A percentile compares a stretch with the other conserved stretches of the same genome.
phyloP scores from a whole-genome alignment of 2,888 invertebrate genomes.

The Lepidocyrtinus sp. region DNA sequence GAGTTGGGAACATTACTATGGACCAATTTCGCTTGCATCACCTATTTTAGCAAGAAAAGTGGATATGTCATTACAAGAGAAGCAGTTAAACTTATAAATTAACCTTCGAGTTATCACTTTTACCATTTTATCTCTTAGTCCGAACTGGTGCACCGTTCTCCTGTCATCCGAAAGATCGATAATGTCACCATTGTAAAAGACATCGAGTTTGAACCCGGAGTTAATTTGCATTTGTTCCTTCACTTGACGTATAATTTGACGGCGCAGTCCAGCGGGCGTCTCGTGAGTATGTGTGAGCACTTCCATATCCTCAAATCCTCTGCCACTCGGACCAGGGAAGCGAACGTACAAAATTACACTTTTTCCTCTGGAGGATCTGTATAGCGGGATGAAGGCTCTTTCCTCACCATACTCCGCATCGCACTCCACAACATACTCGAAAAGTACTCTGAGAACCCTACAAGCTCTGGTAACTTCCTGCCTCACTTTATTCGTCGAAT shows the following conservation, averaged over 20 bases:
- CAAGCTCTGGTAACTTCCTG: constrained; percentile 89
- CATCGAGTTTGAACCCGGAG: constrained; percentile 87
- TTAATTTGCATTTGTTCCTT: constrained; percentile 66
- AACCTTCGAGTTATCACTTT: too few species aligned
- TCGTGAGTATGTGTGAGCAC: constrained; percentile 95
- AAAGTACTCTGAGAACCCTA: constrained; percentile 92
- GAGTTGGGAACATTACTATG: constrained; percentile 83
- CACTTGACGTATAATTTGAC: constrained; percentile 74
- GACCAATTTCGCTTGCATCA: constrained; percentile 84
- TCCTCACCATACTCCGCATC: constrained; percentile 91
- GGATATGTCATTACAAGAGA: too few species aligned
- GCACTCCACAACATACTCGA: constrained; percentile 96
- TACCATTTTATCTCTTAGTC: constrained; percentile 90
- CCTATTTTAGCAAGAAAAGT: too few species aligned
- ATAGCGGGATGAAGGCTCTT: constrained; percentile 89
- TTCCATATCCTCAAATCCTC: constrained; percentile 89
- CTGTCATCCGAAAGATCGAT: constrained; percentile 90
- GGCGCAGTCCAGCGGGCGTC: constrained; percentile 87
- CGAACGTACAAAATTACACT: constrained; percentile 89
- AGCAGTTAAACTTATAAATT: too few species aligned
- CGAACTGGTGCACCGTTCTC: constrained; percentile 88
- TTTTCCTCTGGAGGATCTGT: constrained; percentile 90
- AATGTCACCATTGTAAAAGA: constrained; percentile 90
- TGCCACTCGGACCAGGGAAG: constrained; percentile 86
- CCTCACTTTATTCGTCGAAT: constrained; percentile 75